Conservation (phyloP, 2,113 vertebrate genomes). For the Vulpes lagopus region DNA sequence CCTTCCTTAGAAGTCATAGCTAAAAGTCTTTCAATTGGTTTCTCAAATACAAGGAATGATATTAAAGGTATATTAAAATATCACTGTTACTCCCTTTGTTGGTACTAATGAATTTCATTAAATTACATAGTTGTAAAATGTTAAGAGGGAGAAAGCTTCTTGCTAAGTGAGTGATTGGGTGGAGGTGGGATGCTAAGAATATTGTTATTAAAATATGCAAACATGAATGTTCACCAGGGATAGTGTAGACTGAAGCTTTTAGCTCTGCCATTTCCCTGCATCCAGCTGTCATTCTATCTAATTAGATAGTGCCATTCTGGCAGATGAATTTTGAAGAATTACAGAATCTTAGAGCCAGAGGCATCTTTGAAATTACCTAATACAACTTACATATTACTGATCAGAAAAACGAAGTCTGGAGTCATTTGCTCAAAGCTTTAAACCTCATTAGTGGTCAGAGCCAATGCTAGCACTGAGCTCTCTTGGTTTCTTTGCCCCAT, state of each 20-base stretch:
- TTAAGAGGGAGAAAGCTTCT: neutral
- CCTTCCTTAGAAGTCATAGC: slow-evolving; percentile 54
- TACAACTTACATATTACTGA: slow-evolving; percentile 10
- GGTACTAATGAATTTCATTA: slow-evolving; percentile 27
- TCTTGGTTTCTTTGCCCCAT: neutral
- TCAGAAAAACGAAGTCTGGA: slow-evolving; percentile 42
- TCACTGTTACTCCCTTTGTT: neutral
- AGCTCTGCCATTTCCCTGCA: neutral
- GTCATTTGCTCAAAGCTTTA: slow-evolving; percentile 33
- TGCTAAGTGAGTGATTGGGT: neutral
- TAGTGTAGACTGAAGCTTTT: neutral
- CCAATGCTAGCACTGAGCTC: neutral
- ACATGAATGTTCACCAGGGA: slow-evolving; percentile 46
- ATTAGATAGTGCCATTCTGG: slow-evolving; percentile 45
- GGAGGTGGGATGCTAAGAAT: neutral
- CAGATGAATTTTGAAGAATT: slow-evolving; percentile 51
- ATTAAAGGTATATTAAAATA: slow-evolving; percentile 46
- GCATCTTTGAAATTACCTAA: slow-evolving; percentile 21
- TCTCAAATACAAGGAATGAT: slow-evolving; percentile 4
- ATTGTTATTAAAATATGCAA: slow-evolving; percentile 58
- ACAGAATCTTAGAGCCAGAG: slow-evolving; percentile 24
- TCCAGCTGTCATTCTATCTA: slow-evolving; percentile 26
- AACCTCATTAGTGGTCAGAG: neutral
- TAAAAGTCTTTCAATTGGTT: slow-evolving; percentile 52
- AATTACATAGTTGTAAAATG: slow-evolving; percentile 47